Base-by-base conservation (phyloP, 1,140 invertebrate genomes). In the Drosophila willistoni region DNA sequence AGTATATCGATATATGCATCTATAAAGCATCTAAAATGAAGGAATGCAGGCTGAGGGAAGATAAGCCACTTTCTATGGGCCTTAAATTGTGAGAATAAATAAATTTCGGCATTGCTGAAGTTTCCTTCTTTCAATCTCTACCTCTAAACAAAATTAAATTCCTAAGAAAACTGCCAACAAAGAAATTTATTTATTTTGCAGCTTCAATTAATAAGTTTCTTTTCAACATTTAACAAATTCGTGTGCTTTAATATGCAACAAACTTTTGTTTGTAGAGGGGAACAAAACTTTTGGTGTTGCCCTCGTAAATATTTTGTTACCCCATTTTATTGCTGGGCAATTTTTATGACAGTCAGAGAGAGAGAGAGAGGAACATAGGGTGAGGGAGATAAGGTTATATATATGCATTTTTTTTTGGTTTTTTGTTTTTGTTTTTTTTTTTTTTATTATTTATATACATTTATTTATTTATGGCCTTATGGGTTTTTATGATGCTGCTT, bases 381-480 rank as follows among this genome's bases (percentile, higher is more conserved):
- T n/a, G 42, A 7, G 12, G 36, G 12, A 13, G 36, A 44, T 44
- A 44, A 17, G 14, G 42, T 47, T 47, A 19, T 19, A 47, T 44
- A 14, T 47, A 17, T 17, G 13, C 14, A 47, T 47, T 12, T 13
- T 39, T 39, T 0, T 39, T n/a, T n/a, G n/a, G 22, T 25, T 25
- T 39, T 39, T 51, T 10, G n/a, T n/a, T n/a, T 39, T 0, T 39
- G 22, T 25, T 25, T 39, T 39, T 51, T 10, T 14, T 22, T 51
- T 51, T 51, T 51, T 22, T 51, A 51, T 51, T 51, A 51, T 51
- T 51, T 51, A 22, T 51, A 51, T 51, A 51, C 44, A 51, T 51
- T 51, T 51, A 51, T 51, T 51, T 51, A 51, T 51, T 51, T 51
- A 51, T 51, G 44, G 44, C 17, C 44, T 51, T 51, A 51, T 51